These are phyloP conservation scores for Willowsia nigromaculata DNA, from an alignment of 2,888 invertebrate genomes.

Conservation along the genomic window DNA sequence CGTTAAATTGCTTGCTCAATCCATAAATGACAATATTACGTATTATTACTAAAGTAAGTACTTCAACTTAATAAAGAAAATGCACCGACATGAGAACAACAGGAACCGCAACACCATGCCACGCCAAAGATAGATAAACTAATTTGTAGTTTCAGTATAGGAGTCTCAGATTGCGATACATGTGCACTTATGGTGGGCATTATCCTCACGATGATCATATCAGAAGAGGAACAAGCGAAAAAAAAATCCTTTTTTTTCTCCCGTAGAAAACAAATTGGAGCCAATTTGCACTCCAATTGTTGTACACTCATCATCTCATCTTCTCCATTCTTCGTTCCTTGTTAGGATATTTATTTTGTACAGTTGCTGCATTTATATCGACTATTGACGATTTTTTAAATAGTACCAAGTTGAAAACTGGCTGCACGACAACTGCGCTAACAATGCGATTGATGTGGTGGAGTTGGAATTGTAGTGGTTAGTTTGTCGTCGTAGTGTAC, in stretches of 20 bases:
- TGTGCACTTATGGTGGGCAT: not conserved
- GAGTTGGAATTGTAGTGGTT: slow-evolving; percentile 16
- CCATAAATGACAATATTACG: slow-evolving; percentile 39
- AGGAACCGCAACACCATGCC: slow-evolving; percentile 32
- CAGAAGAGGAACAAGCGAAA: not conserved
- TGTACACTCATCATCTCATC: not conserved
- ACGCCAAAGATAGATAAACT: slow-evolving; percentile 47
- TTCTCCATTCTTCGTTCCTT: slow-evolving; percentile 4
- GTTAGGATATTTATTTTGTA: not conserved
- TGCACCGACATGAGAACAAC: slow-evolving; percentile 5
- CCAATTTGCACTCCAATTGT: slow-evolving; percentile 66
- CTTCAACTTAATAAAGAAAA: not conserved
- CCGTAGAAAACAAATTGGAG: slow-evolving; percentile 56
- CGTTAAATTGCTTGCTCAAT: slow-evolving; percentile 33
- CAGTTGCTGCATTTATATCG: slow-evolving; percentile 6
- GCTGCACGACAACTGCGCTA: slow-evolving; percentile 20
- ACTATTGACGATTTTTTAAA: slow-evolving; percentile 24
- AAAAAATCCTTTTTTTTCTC: not conserved
- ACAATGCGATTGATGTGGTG: slow-evolving; percentile 7
- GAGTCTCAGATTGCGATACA: not conserved
- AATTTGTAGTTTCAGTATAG: slow-evolving; percentile 21
- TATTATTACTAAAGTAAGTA: not conserved
- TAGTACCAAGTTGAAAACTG: not conserved
- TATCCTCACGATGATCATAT: slow-evolving; percentile 8
- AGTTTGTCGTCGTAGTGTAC: not conserved